Base-by-base conservation (phyloP, 1,140 invertebrate species). In the Physella acuta region DNA sequence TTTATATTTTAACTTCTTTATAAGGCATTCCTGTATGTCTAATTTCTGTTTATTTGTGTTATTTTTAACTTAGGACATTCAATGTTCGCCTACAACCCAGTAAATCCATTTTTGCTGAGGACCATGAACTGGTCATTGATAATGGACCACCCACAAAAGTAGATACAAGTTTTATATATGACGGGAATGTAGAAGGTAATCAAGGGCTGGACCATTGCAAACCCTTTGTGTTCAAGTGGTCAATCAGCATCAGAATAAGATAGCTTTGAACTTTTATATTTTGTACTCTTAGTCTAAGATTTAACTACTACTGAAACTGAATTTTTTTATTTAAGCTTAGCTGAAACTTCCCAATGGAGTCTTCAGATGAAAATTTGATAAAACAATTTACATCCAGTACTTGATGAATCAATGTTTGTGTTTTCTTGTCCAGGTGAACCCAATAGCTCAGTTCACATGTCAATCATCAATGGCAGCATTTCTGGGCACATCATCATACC, bases 81-180 rank as follows among this genome's bases (percentile, higher is more conserved):
- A 64, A 64, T 17, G 31, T 64, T 4, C 39, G 52, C 0, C 44
- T 64, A 36, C 39, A 64, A 44, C 62, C 62, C 1, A 2, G 3
- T 2, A 52, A 33, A 28, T 64, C 62, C 3, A 52, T 64, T 4
- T 64, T 64, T 64, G 30, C 62, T 39, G 39, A 51, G 16, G 28
- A n/a, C 44, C 62, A 64, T 52, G 39, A 64, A 31, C 26, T 64
- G 8, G 62, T 64, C 11, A 4, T 51, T 51, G 62, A 44, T 20
- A 34, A 33, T 52, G 26, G 20, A 1, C 24, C 28, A 64, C 26
- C 39, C 11, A 14, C 33, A n/a, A 20, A 4, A 31, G 62, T 64
- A 2, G 62, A 64, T 52, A 64, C 62, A 14, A 51, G 39, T 52
- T 52, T 51, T 36, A 64, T 64, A 20, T 64, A 64, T 52, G 62